A percentile compares a stretch with the other conserved stretches of the same genome.
These are phyloP conservation scores for Smithornis capensis DNA, from an alignment of 2,113 vertebrate species.

Conservation along the genomic window DNA sequence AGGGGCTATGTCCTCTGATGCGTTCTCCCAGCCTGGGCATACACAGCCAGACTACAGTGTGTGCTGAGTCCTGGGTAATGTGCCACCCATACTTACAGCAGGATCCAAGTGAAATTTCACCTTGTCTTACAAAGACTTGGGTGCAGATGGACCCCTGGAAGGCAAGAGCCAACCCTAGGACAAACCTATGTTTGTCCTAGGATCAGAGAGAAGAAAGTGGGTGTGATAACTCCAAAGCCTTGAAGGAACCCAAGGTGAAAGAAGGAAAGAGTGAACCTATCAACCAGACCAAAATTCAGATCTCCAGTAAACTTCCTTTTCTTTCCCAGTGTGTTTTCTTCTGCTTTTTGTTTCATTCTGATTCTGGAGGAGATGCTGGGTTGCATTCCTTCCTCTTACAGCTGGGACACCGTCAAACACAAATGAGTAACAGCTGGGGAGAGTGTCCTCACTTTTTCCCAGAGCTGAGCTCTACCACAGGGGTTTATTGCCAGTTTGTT, in stretches of 20 bases:
- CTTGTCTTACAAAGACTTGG: background rate
- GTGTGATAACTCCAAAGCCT: accelerated
- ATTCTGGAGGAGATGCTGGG: background rate
- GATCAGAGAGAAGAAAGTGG: background rate
- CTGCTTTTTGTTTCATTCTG: background rate
- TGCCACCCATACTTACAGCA: background rate
- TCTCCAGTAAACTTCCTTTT: background rate
- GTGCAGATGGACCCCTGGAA: background rate
- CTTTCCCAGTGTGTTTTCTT: background rate
- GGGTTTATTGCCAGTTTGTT: background rate
- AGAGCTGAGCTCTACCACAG: background rate
- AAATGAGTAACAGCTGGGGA: background rate
- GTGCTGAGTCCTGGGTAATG: background rate
- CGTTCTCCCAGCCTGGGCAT: background rate
- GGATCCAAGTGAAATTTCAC: background rate
- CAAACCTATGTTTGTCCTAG: background rate
- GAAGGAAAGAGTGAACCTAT: background rate
- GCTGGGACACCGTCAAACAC: background rate
- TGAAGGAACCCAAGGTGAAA: background rate
- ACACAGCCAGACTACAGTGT: accelerated
- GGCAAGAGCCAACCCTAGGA: background rate
- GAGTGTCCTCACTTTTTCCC: background rate
- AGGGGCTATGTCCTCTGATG: background rate
- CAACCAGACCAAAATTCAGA: background rate
- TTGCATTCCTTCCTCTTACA: background rate